Evolutionary conservation across 2,888 invertebrate species (phyloP), one percentile per base, ranked within the genome.

Genomic region (Aphodius sticticus): DNA sequence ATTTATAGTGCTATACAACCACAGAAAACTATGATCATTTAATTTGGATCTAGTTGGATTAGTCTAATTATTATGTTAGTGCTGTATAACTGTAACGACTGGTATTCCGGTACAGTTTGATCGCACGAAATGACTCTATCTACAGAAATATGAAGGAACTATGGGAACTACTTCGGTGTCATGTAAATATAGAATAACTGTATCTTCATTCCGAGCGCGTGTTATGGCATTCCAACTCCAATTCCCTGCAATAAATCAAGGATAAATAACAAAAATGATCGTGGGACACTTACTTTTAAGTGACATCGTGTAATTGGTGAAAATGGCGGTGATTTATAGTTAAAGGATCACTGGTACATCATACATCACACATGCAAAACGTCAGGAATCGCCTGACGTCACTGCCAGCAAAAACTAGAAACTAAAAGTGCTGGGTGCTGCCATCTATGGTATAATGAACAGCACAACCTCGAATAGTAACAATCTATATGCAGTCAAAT

Each of bases 101-200:
- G 7, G 7, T 12, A 53, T 53, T 53, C 53, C 53, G 53, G 53
- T 53, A 53, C 53, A 53, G 53, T 53, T 53, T 5, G 53, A 53
- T 12, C 9, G 7, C 53, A 53, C 7, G 4, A 53, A 53, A 53
- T 5, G 7, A 53, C 9, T 53, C 53, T 53, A 53, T 53, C 53
- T 53, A 53, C 53, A 53, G 53, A 53, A 53, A 53, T 53, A 53
- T 53, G 53, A 53, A 53, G 53, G 53, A 53, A 53, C 53, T 53
- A 53, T 53, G 53, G 53, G 53, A 53, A 53, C 53, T 53, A 53
- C 53, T 53, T 53, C 53, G 53, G 53, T 53, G 53, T 53, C 53
- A 53, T 53, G 53, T 53, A 53, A 53, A 53, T 26, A 26, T 53
- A 53, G 53, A 53, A 53, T 53, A 53, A 53, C 53, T 53, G 53